Percentiles rank a stretch among this genome's conserved stretches.
Conservation (phyloP, 1,140 invertebrate genomes). For the Chrysoperla carnea region DNA sequence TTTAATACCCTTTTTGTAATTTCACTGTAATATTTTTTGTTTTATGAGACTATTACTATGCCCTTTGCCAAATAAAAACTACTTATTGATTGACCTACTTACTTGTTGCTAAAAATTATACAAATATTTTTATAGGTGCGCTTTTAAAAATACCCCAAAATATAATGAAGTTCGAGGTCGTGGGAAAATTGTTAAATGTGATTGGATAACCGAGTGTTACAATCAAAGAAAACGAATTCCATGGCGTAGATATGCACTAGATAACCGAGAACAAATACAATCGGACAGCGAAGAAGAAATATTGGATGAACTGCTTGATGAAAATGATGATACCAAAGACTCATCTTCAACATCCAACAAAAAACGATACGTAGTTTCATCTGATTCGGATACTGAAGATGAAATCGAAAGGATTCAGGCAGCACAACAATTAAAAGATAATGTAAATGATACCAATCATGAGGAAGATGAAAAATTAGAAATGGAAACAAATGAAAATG, state of each 20-base stretch:
- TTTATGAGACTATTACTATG: too few species aligned
- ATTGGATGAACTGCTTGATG: conserved; percentile 14
- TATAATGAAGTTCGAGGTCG: conserved; percentile 51
- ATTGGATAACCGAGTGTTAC: conserved; percentile 60
- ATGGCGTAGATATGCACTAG: conserved; percentile 48
- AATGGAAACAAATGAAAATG: not conserved
- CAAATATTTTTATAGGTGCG: conserved; percentile 40
- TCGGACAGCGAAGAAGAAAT: conserved; percentile 32
- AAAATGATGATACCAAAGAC: not conserved
- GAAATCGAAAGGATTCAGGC: conserved; percentile 26
- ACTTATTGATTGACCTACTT: too few species aligned
- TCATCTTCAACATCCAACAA: not conserved
- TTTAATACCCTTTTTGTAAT: too few species aligned
- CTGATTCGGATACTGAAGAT: conserved; percentile 30
- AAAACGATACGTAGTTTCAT: not conserved
- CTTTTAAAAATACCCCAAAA: conserved; percentile 78
- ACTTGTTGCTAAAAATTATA: too few species aligned
- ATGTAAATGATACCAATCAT: not conserved
- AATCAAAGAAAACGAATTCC: conserved; percentile 40
- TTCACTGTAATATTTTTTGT: not conserved
- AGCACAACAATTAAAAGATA: conserved; percentile 9
- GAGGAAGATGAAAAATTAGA: not conserved
- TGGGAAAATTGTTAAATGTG: conserved; percentile 50
- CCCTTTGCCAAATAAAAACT: too few species aligned
- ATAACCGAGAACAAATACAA: conserved; percentile 23